Conservation (phyloP, 2,797 vertebrate genomes). For the Delichon dasypus region DNA sequence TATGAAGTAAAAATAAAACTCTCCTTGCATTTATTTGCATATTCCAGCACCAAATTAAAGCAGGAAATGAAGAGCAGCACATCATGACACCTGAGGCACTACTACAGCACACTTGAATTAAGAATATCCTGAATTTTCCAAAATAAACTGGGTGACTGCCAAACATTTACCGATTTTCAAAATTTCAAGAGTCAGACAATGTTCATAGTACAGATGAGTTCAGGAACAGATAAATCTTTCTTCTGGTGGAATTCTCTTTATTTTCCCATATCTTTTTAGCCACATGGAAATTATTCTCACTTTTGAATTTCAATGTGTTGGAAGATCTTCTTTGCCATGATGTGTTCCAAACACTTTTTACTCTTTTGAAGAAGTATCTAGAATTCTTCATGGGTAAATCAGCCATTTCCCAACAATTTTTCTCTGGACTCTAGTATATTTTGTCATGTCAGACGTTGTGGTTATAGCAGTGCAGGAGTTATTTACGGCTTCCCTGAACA, state of each 20-base stretch:
- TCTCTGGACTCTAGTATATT: not conserved
- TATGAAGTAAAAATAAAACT: not conserved
- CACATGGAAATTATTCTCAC: not conserved
- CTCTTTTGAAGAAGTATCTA: not conserved
- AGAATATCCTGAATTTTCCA: not conserved
- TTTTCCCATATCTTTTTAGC: not conserved
- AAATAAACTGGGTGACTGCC: not conserved
- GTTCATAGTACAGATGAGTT: not conserved
- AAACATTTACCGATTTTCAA: not conserved
- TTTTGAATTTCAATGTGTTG: not conserved
- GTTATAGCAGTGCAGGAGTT: not conserved
- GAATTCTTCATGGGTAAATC: not conserved
- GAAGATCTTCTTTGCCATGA: not conserved
- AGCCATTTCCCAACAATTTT: not conserved
- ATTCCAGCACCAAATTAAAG: not conserved
- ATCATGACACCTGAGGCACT: not conserved
- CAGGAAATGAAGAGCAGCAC: not conserved
- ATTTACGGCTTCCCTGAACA: conserved; percentile 38
- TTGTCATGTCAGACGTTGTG: not conserved
- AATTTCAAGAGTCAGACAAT: not conserved
- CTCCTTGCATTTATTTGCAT: not conserved
- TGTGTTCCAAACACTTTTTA: not conserved
- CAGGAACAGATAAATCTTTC: not conserved
- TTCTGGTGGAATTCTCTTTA: not conserved
- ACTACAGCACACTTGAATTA: not conserved